A percentile compares a stretch with the other conserved stretches of the same genome.
Evolutionary conservation across 2,797 vertebrate genomes (phyloP).

Genomic region (Enoplosus armatus): DNA sequence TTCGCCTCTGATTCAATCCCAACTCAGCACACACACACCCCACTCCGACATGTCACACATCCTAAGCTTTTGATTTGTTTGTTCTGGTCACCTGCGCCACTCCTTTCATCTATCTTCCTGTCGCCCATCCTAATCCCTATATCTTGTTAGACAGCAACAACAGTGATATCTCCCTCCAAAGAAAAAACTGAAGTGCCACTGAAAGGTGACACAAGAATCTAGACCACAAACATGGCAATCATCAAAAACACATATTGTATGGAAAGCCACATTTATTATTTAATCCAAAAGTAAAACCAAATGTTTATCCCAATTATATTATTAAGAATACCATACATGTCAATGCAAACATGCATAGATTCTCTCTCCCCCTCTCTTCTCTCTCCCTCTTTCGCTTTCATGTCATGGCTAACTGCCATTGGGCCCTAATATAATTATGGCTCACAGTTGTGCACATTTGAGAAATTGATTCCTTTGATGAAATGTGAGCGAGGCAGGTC

Average conservation of each 20-base stretch:
- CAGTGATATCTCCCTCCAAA: not conserved
- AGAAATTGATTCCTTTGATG: slow-evolving; percentile 99
- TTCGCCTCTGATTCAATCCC: slow-evolving; percentile 84
- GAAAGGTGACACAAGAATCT: slow-evolving; percentile 16
- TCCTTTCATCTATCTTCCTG: slow-evolving; percentile 57
- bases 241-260: not conserved
- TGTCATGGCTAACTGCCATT: slow-evolving; percentile 91
- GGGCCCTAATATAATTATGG: slow-evolving; percentile 98
- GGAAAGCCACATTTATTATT: slow-evolving; percentile 2
- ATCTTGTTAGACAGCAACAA: slow-evolving; percentile 44
- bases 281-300: slow-evolving; percentile 35
- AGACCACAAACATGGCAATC: not conserved
- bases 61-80: slow-evolving; percentile 91
- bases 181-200: too few relatives aligned
- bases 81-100: slow-evolving; percentile 70
- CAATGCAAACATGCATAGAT: slow-evolving; percentile 43
- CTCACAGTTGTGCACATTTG: slow-evolving; percentile 99
- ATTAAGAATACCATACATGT: slow-evolving; percentile 42
- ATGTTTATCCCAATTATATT: slow-evolving; percentile 19
- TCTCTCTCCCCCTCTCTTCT: slow-evolving; percentile 39
- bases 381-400: slow-evolving; percentile 58
- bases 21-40: slow-evolving; percentile 77
- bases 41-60: slow-evolving; percentile 85
- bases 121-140: slow-evolving; percentile 48
- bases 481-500: slow-evolving; percentile 92